Conservation (phyloP, 2,797 vertebrate genomes). For the Lates japonicus region DNA sequence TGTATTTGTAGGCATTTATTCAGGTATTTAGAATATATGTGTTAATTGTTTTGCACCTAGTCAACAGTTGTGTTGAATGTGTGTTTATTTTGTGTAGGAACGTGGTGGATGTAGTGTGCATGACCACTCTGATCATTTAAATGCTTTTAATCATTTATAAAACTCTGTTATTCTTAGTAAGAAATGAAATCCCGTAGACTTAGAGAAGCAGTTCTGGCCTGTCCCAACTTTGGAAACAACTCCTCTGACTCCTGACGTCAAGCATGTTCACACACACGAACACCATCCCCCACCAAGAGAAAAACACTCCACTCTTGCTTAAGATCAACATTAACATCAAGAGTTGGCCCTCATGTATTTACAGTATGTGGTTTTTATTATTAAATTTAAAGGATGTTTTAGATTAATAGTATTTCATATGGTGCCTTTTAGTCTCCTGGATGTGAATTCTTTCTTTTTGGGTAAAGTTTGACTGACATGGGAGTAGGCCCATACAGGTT, state of each 20-base stretch:
- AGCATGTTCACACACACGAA: not conserved
- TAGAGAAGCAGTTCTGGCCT: not conserved
- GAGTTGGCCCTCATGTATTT: not conserved
- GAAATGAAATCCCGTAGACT: no score
- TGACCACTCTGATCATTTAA: not conserved
- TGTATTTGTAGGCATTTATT: no score
- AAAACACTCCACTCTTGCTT: not conserved
- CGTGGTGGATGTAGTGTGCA: not conserved
- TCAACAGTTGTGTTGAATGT: not conserved
- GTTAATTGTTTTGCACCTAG: not conserved
- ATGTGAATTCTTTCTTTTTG: not conserved
- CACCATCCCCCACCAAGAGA: constrained; percentile 24
- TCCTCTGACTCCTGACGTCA: not conserved
- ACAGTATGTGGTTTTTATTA: not conserved
- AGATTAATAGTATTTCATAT: not conserved
- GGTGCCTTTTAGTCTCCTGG: no score
- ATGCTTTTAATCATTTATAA: not conserved
- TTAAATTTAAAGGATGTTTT: not conserved
- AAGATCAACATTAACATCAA: not conserved
- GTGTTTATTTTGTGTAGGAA: not conserved
- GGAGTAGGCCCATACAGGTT: no score
- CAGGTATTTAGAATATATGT: not conserved
- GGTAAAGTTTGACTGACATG: not conserved
- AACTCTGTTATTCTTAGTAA: not conserved
- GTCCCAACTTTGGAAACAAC: not conserved